These are phyloP conservation scores for Akabosia matsudoensis DNA, from an alignment of 1,140 invertebrate genomes.

Conservation along the genomic window DNA sequence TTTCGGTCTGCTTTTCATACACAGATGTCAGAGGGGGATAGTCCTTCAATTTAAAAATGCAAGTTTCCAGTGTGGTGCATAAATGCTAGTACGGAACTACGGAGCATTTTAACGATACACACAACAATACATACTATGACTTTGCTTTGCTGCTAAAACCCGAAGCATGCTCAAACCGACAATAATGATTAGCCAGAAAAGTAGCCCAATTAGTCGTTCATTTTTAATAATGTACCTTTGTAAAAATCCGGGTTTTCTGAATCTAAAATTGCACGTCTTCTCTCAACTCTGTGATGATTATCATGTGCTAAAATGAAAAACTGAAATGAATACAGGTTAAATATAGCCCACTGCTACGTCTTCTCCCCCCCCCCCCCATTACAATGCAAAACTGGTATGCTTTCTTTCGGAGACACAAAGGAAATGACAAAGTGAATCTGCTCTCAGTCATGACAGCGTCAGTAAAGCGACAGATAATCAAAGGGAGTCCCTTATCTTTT, in stretches of 20 bases:
- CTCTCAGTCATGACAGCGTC: background rate
- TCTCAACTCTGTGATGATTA: background rate
- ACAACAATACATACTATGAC: background rate
- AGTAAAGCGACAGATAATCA: background rate
- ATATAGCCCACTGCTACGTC: background rate
- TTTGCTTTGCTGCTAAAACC: too few relatives aligned
- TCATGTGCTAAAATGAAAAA: background rate
- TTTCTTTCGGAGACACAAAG: background rate
- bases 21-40: too few relatives aligned
- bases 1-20: too few relatives aligned
- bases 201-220: background rate
- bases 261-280: background rate
- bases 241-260: too few relatives aligned
- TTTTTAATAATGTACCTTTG: too few relatives aligned
- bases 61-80: too few relatives aligned
- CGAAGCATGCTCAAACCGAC: too few relatives aligned
- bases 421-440: background rate
- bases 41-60: too few relatives aligned
- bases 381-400: too few relatives aligned
- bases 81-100: too few relatives aligned
- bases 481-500: background rate
- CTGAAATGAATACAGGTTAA: background rate
- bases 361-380: background rate
- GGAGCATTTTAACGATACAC: background rate
- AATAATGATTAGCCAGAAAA: background rate